Conservation (phyloP, 2,113 vertebrate genomes). For the Eurystomus gularis region DNA sequence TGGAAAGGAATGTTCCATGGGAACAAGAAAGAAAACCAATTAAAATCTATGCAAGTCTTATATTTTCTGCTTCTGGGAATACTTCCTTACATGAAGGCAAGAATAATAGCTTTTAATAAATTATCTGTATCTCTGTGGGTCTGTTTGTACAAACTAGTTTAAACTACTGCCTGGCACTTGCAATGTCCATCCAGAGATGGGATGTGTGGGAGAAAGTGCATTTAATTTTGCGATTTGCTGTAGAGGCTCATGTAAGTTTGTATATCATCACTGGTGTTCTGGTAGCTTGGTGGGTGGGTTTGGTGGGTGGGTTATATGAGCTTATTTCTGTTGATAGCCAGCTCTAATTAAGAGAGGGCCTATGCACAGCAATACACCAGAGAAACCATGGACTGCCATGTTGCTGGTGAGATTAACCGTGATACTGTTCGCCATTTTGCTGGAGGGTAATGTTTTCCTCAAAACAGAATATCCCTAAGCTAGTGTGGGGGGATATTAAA, state of each 20-base stretch:
- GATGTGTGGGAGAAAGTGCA: not conserved
- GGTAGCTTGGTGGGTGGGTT: not conserved
- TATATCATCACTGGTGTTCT: not conserved
- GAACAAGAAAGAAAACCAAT: not conserved
- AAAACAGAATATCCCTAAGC: constrained; percentile 7
- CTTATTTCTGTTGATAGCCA: not conserved
- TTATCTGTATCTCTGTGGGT: not conserved
- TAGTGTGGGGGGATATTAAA: not conserved
- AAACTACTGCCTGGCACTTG: not conserved
- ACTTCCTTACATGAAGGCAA: not conserved
- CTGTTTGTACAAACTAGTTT: not conserved
- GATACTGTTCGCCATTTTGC: not conserved
- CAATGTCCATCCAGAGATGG: not conserved
- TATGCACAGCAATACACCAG: not conserved
- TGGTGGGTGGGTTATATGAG: not conserved
- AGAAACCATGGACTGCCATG: not conserved
- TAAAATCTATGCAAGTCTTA: not conserved
- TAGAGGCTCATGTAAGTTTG: not conserved
- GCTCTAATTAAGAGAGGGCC: not conserved
- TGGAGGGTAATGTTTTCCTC: constrained; percentile 24
- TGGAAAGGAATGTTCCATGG: not conserved
- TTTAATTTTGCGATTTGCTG: not conserved
- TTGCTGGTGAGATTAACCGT: not conserved
- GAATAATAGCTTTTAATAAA: not conserved
- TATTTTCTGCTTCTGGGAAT: not conserved